These are phyloP conservation scores for Schizopygopsis malacanthus DNA, from an alignment of 2,797 vertebrate species.

Conservation along the genomic window DNA sequence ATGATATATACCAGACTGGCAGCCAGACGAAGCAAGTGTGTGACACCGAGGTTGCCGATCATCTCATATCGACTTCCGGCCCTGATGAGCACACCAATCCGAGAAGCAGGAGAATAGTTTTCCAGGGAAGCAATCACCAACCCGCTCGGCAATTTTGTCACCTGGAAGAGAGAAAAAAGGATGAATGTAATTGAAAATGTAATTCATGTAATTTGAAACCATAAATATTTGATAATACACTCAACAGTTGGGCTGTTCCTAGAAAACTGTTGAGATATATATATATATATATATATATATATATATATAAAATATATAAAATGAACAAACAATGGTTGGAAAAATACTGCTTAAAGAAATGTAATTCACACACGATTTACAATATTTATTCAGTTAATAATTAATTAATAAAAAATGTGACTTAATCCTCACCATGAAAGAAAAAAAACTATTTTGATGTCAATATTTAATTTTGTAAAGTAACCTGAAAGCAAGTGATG, in stretches of 20 bases:
- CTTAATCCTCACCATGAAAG: not conserved
- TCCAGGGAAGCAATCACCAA: conserved; percentile 92
- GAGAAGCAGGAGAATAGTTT: conserved; percentile 89
- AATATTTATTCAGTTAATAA: too few species aligned
- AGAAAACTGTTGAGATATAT: not conserved
- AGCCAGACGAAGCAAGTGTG: conserved; percentile 90
- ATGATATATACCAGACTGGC: conserved; percentile 82
- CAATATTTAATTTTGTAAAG: not conserved
- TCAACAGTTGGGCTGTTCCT: not conserved
- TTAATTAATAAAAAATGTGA: too few species aligned
- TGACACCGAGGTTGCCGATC: conserved; percentile 82
- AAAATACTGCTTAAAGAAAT: too few species aligned
- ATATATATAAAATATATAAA: too few species aligned
- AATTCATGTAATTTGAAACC: not conserved
- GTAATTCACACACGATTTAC: too few species aligned
- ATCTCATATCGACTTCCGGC: conserved; percentile 91
- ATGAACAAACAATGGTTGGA: too few species aligned
- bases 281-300: too few species aligned
- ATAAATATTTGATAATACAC: not conserved
- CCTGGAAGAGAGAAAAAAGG: conserved; percentile 61
- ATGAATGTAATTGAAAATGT: not conserved
- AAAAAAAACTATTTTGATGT: not conserved
- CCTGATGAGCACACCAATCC: conserved; percentile 91
- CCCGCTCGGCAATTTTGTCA: conserved; percentile 88
- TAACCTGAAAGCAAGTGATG: not conserved